Conservation (phyloP, 1,140 invertebrate genomes). For the Calliphora vicina region DNA sequence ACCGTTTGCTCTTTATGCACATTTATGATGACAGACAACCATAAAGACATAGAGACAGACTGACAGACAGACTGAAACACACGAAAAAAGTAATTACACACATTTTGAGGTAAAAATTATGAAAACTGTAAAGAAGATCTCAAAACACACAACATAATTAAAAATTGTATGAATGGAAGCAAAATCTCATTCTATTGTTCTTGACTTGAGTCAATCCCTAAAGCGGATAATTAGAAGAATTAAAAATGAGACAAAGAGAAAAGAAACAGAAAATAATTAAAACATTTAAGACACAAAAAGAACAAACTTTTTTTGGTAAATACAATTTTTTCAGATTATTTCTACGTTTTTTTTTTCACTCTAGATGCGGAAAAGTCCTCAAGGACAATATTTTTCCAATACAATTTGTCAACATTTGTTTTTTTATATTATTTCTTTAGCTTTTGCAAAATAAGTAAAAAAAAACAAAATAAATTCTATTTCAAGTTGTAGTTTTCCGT, state of each 20-base stretch:
- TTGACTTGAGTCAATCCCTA: not conserved
- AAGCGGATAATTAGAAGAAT: conserved; percentile 9
- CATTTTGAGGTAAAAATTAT: not conserved
- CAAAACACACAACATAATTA: not conserved
- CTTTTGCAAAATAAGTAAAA: not conserved
- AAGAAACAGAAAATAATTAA: not conserved
- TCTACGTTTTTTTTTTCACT: too few species aligned
- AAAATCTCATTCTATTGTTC: not conserved
- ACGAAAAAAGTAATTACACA: not conserved
- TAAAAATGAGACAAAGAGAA: not conserved
- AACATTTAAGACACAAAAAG: not conserved
- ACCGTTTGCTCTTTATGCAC: not conserved
- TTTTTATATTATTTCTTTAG: not conserved
- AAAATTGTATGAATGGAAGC: not conserved
- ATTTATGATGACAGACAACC: not conserved
- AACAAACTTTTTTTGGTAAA: too few species aligned
- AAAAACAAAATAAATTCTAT: too few species aligned
- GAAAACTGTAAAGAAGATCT: not conserved
- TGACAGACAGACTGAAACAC: not conserved
- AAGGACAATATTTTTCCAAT: not conserved
- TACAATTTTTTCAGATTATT: too few species aligned
- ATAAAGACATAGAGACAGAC: not conserved
- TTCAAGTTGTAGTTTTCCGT: not conserved
- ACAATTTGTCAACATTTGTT: not conserved
- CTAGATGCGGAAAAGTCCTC: not conserved